Evolutionary conservation across 2,113 vertebrate genomes (phyloP).

Genomic region (Synodontis membranacea): DNA sequence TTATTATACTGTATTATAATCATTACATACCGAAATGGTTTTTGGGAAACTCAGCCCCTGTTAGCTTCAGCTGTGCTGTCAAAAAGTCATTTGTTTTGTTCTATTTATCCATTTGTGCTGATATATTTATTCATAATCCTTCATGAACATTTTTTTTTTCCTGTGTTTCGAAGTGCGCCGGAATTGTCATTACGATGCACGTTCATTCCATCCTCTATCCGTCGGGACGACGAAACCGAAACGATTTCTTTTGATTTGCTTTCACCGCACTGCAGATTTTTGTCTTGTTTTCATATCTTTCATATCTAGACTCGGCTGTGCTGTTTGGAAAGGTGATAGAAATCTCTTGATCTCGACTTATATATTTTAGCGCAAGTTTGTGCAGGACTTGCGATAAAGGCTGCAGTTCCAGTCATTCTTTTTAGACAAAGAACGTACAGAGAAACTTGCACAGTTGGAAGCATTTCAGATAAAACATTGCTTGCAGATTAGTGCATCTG

Average conservation of each 20-base stretch:
- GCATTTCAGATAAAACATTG: conserved; percentile 42
- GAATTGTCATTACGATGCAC: neutral
- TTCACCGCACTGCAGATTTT: neutral
- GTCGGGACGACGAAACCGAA: neutral
- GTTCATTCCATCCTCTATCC: neutral
- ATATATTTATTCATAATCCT: neutral
- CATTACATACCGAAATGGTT: too few species aligned
- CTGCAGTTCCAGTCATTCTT: neutral
- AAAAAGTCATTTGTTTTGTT: too few species aligned
- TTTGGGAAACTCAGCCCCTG: too few species aligned
- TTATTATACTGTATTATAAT: too few species aligned
- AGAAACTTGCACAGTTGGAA: conserved; percentile 30
- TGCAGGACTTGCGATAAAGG: conserved; percentile 9
- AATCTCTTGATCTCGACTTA: neutral
- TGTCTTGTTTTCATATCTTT: neutral
- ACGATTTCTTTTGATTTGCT: neutral
- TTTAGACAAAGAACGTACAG: neutral
- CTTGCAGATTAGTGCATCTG: conserved; percentile 37
- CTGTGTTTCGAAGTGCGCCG: neutral
- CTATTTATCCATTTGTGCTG: too few species aligned
- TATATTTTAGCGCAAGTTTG: neutral
- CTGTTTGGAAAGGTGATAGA: neutral
- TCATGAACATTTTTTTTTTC: neutral
- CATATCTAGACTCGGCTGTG: neutral
- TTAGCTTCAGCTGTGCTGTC: too few species aligned